phyloP scores from a whole-genome alignment of 2,888 invertebrate species.

The Diarsia dahlii region DNA sequence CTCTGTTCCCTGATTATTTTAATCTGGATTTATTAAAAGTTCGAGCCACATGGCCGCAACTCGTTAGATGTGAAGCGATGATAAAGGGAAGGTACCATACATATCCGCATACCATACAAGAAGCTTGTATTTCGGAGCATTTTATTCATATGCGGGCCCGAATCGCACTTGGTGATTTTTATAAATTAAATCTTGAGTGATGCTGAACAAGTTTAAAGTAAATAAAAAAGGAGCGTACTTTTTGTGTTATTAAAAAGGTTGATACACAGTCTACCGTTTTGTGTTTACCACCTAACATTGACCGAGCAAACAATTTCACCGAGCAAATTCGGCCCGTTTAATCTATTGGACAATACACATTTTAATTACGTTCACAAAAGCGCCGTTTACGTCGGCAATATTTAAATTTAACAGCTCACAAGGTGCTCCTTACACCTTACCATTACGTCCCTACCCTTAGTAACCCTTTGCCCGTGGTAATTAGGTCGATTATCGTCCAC shows the following conservation, averaged over 20 bases:
- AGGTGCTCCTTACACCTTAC: conserved; percentile 34
- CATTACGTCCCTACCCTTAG: conserved; percentile 42
- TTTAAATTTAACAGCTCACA: conserved; percentile 56
- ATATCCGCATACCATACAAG: background rate
- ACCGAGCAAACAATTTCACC: conserved; percentile 44
- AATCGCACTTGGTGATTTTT: background rate
- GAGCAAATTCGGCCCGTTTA: conserved; percentile 42
- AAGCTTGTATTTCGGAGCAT: background rate
- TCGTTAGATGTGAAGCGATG: background rate
- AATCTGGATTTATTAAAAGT: no score
- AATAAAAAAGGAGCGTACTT: background rate
- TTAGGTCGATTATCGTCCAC: conserved; percentile 64
- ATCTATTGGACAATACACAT: conserved; percentile 52
- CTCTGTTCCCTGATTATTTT: no score
- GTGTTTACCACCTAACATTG: conserved; percentile 42
- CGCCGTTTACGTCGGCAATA: conserved; percentile 44
- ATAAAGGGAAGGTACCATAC: background rate
- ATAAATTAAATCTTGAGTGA: conserved; percentile 34
- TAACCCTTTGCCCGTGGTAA: conserved; percentile 58
- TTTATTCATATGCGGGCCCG: background rate
- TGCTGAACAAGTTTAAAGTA: background rate
- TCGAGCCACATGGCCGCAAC: background rate
- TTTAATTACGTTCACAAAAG: conserved; percentile 47
- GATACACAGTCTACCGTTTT: conserved; percentile 17
- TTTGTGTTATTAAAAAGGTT: conserved; percentile 19